Evolutionary conservation across 2,888 invertebrate genomes (phyloP), one percentile per base, ranked within the genome.

Genomic region (Sphaerophoria taeniata): DNA sequence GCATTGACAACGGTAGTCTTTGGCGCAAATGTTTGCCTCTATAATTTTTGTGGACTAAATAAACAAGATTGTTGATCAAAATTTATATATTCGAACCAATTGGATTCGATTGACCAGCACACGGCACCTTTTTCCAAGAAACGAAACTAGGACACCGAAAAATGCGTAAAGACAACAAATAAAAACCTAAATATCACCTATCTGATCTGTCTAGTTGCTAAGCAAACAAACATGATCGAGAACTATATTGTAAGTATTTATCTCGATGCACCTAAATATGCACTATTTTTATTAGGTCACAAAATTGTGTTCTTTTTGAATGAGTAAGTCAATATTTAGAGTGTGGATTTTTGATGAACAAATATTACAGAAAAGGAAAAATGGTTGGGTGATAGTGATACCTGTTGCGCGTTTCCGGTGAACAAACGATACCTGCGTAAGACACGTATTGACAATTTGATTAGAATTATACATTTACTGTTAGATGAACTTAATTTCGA

Each of bases 41-140:
- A 33, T 72, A 24, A 24, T 24, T 24, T 24, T 24, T 24, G 24
- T 51, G 49, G 16, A 14, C 61, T 73, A 63, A 73, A 73, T 55
- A 73, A 61, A 65, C 65, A 65, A 65, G 73, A 63, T 73, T 63
- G 63, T 63, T 63, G 63, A 63, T 63, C 16, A 55, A 53, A 63
- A 72, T 34, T 43, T 9, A 39, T 39, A 9, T 39, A 24, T 39
- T 39, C 39, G 9, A 7, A 9, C 12, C 39, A 45, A 73, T 73
- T 33, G 47, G 34, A 45, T 34, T 60, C 58, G 24, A 60, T n/a
- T 70, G 56, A 16, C 45, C 39, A 49, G 51, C 39, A 34, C 49
- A 33, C 53, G n/a, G 16, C 65, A 65, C 65, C 65, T 72, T 61
- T 51, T 72, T 72, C 72, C 72, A 61, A 72, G 72, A 61, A 61